Evolutionary conservation across 2,113 vertebrate species (phyloP).

Genomic region (Dromaius novaehollandiae): DNA sequence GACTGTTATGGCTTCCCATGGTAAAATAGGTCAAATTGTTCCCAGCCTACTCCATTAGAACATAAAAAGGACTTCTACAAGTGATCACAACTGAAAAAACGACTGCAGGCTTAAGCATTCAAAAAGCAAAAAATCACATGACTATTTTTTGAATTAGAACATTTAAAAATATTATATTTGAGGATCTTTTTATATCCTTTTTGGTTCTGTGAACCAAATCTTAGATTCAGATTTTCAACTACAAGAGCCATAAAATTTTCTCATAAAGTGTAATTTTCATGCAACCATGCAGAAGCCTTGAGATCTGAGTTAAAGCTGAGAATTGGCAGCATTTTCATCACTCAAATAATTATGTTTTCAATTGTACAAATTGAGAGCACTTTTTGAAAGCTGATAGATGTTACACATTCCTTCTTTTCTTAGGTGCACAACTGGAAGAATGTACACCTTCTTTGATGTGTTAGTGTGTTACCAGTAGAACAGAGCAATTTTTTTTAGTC

Average conservation of each 20-base stretch:
- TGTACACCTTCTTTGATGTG: background rate
- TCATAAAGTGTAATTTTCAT: background rate
- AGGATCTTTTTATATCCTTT: background rate
- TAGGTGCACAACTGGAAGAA: background rate
- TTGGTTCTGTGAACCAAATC: background rate
- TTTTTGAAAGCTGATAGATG: background rate
- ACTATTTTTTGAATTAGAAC: background rate
- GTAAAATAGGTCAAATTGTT: background rate
- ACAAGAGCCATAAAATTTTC: background rate
- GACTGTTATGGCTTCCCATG: background rate
- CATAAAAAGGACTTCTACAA: background rate
- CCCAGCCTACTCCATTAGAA: background rate
- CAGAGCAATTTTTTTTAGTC: background rate
- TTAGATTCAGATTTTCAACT: background rate
- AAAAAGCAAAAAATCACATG: background rate
- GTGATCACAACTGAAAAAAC: background rate
- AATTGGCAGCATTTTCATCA: background rate
- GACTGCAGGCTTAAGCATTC: background rate
- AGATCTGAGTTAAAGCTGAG: background rate
- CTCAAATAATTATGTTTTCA: background rate
- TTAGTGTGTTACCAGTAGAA: background rate
- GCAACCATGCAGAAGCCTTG: background rate
- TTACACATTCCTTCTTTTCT: background rate
- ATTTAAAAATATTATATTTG: background rate
- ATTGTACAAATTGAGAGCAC: background rate